Conservation (phyloP, 1,140 invertebrate species). For the Idris sp. region DNA sequence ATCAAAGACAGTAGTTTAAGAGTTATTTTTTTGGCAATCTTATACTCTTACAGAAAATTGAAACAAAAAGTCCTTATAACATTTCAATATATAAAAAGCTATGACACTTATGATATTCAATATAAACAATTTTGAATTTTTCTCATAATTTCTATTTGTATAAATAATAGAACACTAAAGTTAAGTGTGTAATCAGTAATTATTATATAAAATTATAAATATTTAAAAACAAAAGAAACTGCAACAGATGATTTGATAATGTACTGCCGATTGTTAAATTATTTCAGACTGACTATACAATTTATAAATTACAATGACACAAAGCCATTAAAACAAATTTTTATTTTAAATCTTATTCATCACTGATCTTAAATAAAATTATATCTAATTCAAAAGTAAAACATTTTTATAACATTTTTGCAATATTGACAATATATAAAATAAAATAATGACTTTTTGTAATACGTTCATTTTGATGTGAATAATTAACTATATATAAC, state of each 20-base stretch:
- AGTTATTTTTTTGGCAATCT: constrained; percentile 6
- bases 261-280: no score
- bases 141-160: constrained; percentile 8
- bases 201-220: background rate
- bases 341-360: no score
- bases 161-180: background rate
- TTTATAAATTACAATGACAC: no score
- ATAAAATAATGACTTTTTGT: background rate
- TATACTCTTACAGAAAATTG: no score
- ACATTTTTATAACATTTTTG: no score
- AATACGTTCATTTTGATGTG: constrained; percentile 1
- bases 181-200: constrained; percentile 6
- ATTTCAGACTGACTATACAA: no score
- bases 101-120: constrained; percentile 14
- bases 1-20: constrained; percentile 16
- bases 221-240: background rate
- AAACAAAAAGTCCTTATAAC: no score
- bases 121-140: constrained; percentile 7
- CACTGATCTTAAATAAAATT: no score
- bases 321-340: no score
- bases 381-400: no score
- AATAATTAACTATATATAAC: constrained; percentile 1
- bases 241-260: no score
- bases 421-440: no score
- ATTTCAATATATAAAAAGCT: constrained; percentile 24